These are phyloP conservation scores for Sinella curviseta DNA, from an alignment of 1,140 invertebrate species.

Conservation along the genomic window DNA sequence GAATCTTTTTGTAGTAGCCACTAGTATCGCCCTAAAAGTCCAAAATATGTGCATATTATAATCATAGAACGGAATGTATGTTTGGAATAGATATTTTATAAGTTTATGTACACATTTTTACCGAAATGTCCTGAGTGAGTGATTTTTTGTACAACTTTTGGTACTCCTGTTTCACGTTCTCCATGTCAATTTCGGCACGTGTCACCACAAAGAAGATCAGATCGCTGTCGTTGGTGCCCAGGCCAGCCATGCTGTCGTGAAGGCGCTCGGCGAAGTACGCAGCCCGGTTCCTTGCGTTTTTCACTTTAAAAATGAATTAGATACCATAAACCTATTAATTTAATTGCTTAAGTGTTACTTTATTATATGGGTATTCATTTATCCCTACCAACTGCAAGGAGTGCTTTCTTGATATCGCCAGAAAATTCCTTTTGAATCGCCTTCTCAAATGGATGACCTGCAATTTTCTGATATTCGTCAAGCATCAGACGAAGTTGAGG, in stretches of 20 bases:
- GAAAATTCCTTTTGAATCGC: slow-evolving; percentile 85
- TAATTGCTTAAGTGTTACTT: no score
- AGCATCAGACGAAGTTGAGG: slow-evolving; percentile 80
- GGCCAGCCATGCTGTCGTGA: slow-evolving; percentile 82
- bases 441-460: slow-evolving; percentile 79
- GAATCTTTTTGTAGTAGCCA: no score
- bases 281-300: slow-evolving; percentile 85
- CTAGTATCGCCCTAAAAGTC: no score
- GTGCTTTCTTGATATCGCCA: slow-evolving; percentile 78
- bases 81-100: no score
- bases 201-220: slow-evolving; percentile 86
- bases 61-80: no score
- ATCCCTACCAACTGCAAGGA: slow-evolving; percentile 82
- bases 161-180: slow-evolving; percentile 86
- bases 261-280: slow-evolving; percentile 90
- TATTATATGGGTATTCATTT: no score
- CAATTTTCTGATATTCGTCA: slow-evolving; percentile 61
- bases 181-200: slow-evolving; percentile 88
- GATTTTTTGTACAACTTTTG: slow-evolving; percentile 80
- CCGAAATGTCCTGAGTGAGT: slow-evolving; percentile 77
- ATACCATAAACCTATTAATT: no score
- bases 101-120: no score
- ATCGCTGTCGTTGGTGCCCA: slow-evolving; percentile 85
- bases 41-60: no score
- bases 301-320: slow-evolving; percentile 65